Conservation (phyloP, 2,888 invertebrate genomes). For the Caenorhabditis sp. region DNA sequence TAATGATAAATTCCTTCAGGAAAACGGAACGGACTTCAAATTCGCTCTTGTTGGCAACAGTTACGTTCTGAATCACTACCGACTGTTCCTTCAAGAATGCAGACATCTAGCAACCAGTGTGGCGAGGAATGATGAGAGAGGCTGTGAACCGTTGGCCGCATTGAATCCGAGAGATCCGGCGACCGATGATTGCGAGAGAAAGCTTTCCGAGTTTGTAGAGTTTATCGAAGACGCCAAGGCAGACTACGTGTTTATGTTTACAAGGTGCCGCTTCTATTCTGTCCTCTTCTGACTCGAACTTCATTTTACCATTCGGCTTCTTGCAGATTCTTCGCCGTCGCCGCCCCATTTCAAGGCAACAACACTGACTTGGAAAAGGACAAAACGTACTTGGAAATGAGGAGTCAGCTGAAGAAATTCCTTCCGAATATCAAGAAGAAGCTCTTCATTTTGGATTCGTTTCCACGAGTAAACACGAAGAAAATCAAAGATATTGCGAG, state of each 20-base stretch:
- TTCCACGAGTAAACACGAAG: conserved; percentile 24
- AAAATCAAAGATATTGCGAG: conserved; percentile 20
- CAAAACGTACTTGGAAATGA: conserved; percentile 33
- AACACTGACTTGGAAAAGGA: conserved; percentile 30
- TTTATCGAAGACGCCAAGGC: conserved; percentile 39
- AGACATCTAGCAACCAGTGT: conserved; percentile 34
- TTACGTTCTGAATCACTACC: conserved; percentile 52
- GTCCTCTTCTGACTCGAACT: not conserved
- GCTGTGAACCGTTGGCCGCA: conserved; percentile 40
- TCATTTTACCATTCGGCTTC: too few species aligned
- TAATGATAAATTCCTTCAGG: too few species aligned
- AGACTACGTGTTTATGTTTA: conserved; percentile 48
- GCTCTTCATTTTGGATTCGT: conserved; percentile 40
- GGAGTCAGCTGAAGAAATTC: conserved; percentile 41
- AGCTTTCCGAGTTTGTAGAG: conserved; percentile 22
- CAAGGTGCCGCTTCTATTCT: conserved; percentile 6
- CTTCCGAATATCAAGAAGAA: conserved; percentile 52
- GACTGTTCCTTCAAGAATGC: conserved; percentile 58
- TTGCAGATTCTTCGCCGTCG: conserved; percentile 36
- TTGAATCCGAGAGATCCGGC: conserved; percentile 12
- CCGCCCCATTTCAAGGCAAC: conserved; percentile 18
- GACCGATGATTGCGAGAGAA: conserved; percentile 13
- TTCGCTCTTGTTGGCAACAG: conserved; percentile 65
- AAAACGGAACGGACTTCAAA: conserved; percentile 41
- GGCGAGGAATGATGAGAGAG: conserved; percentile 34